A percentile compares a stretch with the other conserved stretches of the same genome.
phyloP scores from a whole-genome alignment of 2,113 vertebrate genomes.

The Dascyllus trimaculatus region DNA sequence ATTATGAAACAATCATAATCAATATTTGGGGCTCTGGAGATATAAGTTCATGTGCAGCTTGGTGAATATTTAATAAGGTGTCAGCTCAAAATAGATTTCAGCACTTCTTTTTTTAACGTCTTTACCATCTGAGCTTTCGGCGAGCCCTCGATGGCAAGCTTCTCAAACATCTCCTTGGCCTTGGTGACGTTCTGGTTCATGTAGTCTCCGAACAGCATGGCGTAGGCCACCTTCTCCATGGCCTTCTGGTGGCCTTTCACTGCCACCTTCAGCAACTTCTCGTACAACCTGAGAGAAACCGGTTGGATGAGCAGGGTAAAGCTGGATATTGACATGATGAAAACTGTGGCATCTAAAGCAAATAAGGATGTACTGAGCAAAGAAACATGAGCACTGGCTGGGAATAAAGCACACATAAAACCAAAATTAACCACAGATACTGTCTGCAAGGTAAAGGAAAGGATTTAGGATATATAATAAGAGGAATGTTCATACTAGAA shows the following conservation, averaged over 20 bases:
- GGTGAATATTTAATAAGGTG: background rate
- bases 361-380: slow-evolving; percentile 41
- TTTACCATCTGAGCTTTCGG: slow-evolving; percentile 95
- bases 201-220: slow-evolving; percentile 95
- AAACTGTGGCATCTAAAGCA: slow-evolving; percentile 12
- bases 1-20: no score
- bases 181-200: slow-evolving; percentile 90
- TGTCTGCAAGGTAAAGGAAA: background rate
- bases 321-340: background rate
- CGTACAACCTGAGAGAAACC: slow-evolving; percentile 88
- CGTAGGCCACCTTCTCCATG: slow-evolving; percentile 95
- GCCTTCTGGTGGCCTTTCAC: slow-evolving; percentile 93
- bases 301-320: background rate
- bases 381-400: background rate
- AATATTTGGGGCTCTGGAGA: no score
- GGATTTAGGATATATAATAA: background rate
- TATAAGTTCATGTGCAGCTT: no score
- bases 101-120: background rate
- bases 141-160: slow-evolving; percentile 92
- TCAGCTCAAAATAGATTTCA: background rate
- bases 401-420: slow-evolving; percentile 5
- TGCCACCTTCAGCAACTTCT: slow-evolving; percentile 91
- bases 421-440: background rate
- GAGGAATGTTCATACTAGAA: background rate
- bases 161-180: slow-evolving; percentile 94